Base-by-base conservation (phyloP, 2,888 invertebrate species). In the Aromia moschata region DNA sequence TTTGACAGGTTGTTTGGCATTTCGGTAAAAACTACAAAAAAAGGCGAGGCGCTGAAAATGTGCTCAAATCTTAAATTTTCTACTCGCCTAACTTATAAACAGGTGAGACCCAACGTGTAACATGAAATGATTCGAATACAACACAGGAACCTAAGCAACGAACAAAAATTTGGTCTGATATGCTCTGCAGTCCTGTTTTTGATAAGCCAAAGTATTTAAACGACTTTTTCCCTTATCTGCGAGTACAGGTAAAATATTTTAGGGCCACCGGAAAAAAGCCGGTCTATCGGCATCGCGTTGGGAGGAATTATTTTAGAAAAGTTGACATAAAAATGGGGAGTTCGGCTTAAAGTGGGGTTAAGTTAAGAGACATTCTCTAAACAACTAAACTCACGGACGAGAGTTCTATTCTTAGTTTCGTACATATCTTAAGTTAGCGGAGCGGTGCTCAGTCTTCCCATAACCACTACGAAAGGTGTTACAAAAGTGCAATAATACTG, bases 381-480 rank as follows among this genome's bases (percentile, higher is more conserved):
- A 76, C 77, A 76, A 76, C 76, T 71, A 76, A 70, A 77, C 77
- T 77, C 78, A 78, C 74, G 77, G 77, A 78, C 77, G 72, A 75
- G 75, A 70, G 74, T 74, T 73, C 79, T 79, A 79, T 78, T 79
- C 78, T 77, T 79, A 78, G 78, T 76, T 73, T 72, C 73, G 69
- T 73, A 77, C 73, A 76, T 75, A 76, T 77, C 75, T 75, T 74
- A 74, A 73, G 73, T 74, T 70, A 64, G 67, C 69, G 70, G n/a
- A 70, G 73, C 68, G 72, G 73, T 67, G 72, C 70, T 69, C 69
- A 70, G 69, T 66, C 69, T 69, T 65, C 58, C 61, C 65, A 68
- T 64, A 64, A 68, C 70, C 64, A 68, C 68, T 68, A 70, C 67
- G 67, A 72, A 74, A 73, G 67, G 65, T 60, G 58, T 69, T 71